Conservation (phyloP, 2,888 invertebrate genomes). For the Margaritifera margaritifera region DNA sequence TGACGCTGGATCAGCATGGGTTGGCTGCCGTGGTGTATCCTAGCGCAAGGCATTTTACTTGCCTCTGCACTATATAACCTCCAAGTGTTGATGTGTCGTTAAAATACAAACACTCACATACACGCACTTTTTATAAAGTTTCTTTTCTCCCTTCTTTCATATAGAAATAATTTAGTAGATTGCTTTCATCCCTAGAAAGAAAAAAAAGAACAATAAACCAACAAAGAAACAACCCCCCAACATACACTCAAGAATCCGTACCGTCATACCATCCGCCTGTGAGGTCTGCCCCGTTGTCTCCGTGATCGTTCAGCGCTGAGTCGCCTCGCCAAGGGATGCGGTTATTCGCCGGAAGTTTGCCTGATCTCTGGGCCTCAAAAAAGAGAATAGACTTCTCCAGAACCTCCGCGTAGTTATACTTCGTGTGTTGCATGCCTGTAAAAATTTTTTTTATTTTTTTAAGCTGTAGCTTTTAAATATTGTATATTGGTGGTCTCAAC, state of each 20-base stretch:
- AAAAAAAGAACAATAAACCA: neutral
- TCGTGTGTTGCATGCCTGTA: constrained; percentile 11
- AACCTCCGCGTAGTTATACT: constrained; percentile 52
- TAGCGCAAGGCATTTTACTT: too few species aligned
- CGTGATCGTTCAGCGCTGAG: constrained; percentile 63
- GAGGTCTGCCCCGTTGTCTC: constrained; percentile 62
- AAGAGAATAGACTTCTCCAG: constrained; percentile 64
- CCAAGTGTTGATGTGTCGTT: too few species aligned
- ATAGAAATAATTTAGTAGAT: too few species aligned
- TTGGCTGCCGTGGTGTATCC: too few species aligned
- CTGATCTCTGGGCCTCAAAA: constrained; percentile 69
- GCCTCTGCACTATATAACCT: too few species aligned
- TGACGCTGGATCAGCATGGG: too few species aligned
- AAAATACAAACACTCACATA: too few species aligned
- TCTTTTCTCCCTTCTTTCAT: too few species aligned
- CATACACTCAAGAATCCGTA: too few species aligned
- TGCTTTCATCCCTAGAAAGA: too few species aligned
- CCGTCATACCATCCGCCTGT: constrained; percentile 71
- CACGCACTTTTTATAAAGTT: too few species aligned
- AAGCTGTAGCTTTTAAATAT: neutral
- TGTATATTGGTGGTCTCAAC: neutral
- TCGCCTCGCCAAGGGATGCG: constrained; percentile 66
- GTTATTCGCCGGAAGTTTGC: constrained; percentile 63
- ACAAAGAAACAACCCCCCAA: too few species aligned
- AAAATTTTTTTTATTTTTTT: neutral